phyloP scores from a whole-genome alignment of 1,140 invertebrate genomes.

The Drosophila santomea region DNA sequence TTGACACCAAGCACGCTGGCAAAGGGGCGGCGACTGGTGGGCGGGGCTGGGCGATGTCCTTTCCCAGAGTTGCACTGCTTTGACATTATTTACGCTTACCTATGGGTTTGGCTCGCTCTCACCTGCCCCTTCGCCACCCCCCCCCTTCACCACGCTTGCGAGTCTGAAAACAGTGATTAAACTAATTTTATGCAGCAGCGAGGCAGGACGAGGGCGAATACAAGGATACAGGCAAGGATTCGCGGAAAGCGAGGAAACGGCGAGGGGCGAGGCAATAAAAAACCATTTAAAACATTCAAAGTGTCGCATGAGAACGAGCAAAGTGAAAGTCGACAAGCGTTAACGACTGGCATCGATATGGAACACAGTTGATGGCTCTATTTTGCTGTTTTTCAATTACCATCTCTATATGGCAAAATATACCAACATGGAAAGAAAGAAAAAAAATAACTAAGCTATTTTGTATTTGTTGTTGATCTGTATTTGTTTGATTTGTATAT shows the following conservation, averaged over 20 bases:
- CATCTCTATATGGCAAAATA: constrained; percentile 3
- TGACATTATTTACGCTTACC: constrained; percentile 82
- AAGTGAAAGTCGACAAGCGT: constrained; percentile 52
- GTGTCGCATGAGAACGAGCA: constrained; percentile 70
- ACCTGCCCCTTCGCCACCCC: constrained; percentile 8
- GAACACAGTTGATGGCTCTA: constrained; percentile 25
- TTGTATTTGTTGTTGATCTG: not conserved
- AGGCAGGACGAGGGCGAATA: constrained; percentile 37
- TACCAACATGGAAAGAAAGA: rapidly evolving
- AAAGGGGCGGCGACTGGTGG: not conserved
- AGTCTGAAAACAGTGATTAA: constrained; percentile 78
- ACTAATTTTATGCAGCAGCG: constrained; percentile 79
- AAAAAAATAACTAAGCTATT: not conserved
- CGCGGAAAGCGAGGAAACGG: constrained; percentile 22
- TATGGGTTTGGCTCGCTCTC: constrained; percentile 64
- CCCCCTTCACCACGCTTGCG: not conserved
- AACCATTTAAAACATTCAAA: constrained; percentile 82
- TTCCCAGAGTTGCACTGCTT: constrained; percentile 66
- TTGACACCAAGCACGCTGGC: constrained; percentile 60
- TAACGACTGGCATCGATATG: constrained; percentile 66
- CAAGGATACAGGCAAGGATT: constrained; percentile 27
- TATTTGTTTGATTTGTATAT: no score
- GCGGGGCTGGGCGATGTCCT: constrained; percentile 6
- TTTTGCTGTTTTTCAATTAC: constrained; percentile 30
- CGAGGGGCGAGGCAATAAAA: constrained; percentile 59